Percentiles rank a stretch among this genome's conserved stretches.
phyloP scores from a whole-genome alignment of 2,888 invertebrate species.

The Scrobipalpa atriplicella region DNA sequence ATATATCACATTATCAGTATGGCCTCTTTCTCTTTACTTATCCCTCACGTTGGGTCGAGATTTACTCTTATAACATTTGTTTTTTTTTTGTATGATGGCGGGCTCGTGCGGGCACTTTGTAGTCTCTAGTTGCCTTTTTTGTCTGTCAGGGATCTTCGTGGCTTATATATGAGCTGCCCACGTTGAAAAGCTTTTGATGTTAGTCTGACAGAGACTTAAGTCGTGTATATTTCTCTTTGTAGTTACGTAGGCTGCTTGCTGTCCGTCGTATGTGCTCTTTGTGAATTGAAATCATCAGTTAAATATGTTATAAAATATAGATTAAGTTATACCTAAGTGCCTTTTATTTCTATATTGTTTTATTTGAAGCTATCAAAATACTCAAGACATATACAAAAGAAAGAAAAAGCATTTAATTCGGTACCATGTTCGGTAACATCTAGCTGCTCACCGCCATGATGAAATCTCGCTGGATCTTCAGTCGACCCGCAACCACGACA shows the following conservation, averaged over 20 bases:
- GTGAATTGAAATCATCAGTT: no score
- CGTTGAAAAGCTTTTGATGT: conserved; percentile 4
- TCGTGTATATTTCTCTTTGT: neutral
- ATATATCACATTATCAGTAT: neutral
- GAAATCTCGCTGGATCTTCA: no score
- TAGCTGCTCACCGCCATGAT: no score
- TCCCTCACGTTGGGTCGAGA: neutral
- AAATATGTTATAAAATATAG: no score
- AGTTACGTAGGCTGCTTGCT: neutral
- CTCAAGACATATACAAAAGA: no score
- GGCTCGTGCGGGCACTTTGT: neutral
- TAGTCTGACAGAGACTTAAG: neutral
- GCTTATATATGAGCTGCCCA: neutral
- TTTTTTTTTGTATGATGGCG: neutral
- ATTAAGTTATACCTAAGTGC: no score
- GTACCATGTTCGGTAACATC: no score
- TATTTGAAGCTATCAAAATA: no score
- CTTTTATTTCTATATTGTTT: no score
- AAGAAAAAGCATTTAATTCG: no score
- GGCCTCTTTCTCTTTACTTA: neutral
- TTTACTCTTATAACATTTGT: conserved; percentile 8
- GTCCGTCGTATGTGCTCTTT: neutral
- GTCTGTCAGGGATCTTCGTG: neutral
- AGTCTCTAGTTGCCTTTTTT: neutral
- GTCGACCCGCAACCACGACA: no score